Evolutionary conservation across 2,797 vertebrate genomes (phyloP), one percentile per base, ranked within the genome.

Genomic region (Trachurus trachurus): DNA sequence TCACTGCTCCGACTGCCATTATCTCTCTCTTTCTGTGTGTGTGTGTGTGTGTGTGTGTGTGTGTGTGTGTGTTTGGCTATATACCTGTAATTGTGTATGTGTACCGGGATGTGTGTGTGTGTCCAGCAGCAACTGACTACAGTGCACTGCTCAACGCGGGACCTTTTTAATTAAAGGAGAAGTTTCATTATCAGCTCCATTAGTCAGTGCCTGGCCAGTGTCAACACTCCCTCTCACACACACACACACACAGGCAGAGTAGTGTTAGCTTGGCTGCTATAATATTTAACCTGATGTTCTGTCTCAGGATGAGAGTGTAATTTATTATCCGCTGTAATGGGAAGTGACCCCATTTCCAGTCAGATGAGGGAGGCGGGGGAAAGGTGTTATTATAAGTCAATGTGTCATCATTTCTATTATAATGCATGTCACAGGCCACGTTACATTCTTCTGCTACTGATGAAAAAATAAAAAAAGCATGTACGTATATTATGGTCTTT

Each of bases 151-250:
- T 90, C 87, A 72, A 76, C 44, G 54, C 21, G 70, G 83, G 85
- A 90, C 88, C 87, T 90, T 92, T 92, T 92, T 92, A 93, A 93
- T 93, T 92, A 92, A 91, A 83, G 83, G 87, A 87, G 91, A 92
- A 89, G 86, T 90, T 92, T 92, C 91, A 92, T 93, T 92, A 92
- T 88, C 80, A 83, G 87, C 87, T 88, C 84, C 88, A 92, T 92
- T 92, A 93, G 90, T 88, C 89, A 91, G 75, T 71, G 88, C 64
- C 73, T 76, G 81, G 78, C 82, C 52, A 31, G 81, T 85, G 88
- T 90, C 86, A 80, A 83, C 83, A 80, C 67, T 5, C 74, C 5
- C 31, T 26, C 26, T 26, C 26, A 69, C 57, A 47, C 64, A 31
- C 49, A 63, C 50, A 60, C 64, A 69, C 83, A 79, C 72, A 63